Evolutionary conservation across 2,888 invertebrate species (phyloP).

Genomic region (Lapara coniferarum): DNA sequence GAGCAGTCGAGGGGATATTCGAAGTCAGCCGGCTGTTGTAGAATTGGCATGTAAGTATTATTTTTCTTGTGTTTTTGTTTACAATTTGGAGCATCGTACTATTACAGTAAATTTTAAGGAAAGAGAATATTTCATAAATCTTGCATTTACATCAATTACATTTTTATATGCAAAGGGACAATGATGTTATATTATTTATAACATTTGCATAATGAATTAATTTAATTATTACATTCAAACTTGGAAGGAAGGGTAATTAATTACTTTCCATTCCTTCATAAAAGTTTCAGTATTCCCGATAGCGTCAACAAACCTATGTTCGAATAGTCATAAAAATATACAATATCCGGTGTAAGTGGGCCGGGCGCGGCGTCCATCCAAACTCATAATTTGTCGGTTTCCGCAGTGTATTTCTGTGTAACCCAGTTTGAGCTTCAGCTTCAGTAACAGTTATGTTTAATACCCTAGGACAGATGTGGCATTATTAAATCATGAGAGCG

Average conservation of each 20-base stretch:
- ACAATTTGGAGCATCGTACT: too few species aligned
- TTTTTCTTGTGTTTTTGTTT: conserved; percentile 14
- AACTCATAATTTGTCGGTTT: conserved; percentile 79
- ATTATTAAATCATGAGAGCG: neutral
- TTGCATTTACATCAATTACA: too few species aligned
- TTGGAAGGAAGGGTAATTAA: too few species aligned
- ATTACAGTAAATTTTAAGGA: too few species aligned
- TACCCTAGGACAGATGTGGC: conserved; percentile 13
- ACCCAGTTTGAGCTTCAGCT: conserved; percentile 59
- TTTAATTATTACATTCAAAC: too few species aligned
- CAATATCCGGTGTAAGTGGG: conserved; percentile 66
- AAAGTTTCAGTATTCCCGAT: conserved; percentile 21
- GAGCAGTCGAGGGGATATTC: conserved; percentile 93
- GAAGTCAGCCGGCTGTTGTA: conserved; percentile 94
- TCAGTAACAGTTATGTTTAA: conserved; percentile 13
- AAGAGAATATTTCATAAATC: too few species aligned
- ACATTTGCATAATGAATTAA: neutral
- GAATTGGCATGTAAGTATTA: conserved; percentile 96
- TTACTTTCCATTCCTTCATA: conserved; percentile 7
- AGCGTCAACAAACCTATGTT: conserved; percentile 44
- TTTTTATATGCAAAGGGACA: too few species aligned
- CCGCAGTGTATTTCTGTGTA: conserved; percentile 75
- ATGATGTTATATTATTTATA: too few species aligned
- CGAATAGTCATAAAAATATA: conserved; percentile 53
- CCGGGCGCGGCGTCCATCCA: conserved; percentile 71